Evolutionary conservation across 2,888 invertebrate genomes (phyloP).

Genomic region (Fragum sueziense): DNA sequence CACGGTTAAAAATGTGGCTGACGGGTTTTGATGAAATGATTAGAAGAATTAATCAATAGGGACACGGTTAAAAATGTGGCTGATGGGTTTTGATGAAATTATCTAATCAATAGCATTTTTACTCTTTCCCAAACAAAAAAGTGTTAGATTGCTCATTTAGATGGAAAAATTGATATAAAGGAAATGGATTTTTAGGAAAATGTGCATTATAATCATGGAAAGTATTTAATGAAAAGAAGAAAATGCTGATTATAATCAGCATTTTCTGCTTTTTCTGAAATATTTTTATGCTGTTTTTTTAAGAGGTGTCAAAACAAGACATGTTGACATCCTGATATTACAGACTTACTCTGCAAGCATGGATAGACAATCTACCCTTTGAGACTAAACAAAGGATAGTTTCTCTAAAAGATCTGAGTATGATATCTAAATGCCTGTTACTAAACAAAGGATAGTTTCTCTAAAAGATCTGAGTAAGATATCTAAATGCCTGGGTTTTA

Average conservation of each 20-base stretch:
- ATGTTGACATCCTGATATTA: conserved; percentile 33
- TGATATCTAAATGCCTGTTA: conserved; percentile 43
- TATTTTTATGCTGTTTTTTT: no score
- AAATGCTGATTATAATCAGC: no score
- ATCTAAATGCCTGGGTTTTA: conserved; percentile 54
- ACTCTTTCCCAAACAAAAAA: no score
- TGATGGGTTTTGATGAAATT: conserved; percentile 46
- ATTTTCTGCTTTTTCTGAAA: no score
- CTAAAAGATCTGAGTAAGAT: conserved; percentile 53
- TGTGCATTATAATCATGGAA: no score
- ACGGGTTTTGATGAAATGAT: conserved; percentile 43
- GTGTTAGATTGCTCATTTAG: no score
- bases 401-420: conserved; percentile 52
- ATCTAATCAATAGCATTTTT: no score
- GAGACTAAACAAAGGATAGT: conserved; percentile 38
- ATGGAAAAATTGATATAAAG: no score
- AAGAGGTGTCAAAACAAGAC: no score
- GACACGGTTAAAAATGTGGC: conserved; percentile 57
- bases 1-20: conserved; percentile 54
- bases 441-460: conserved; percentile 42
- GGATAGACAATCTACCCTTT: conserved; percentile 47
- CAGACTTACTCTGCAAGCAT: conserved; percentile 32
- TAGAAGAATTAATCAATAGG: conserved; percentile 50
- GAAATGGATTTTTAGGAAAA: no score
- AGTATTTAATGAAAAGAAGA: no score